Percentiles rank a stretch among this genome's conserved stretches.
These are phyloP conservation scores for Knipowitschia caucasica DNA, from an alignment of 2,797 vertebrate genomes.

Conservation along the genomic window DNA sequence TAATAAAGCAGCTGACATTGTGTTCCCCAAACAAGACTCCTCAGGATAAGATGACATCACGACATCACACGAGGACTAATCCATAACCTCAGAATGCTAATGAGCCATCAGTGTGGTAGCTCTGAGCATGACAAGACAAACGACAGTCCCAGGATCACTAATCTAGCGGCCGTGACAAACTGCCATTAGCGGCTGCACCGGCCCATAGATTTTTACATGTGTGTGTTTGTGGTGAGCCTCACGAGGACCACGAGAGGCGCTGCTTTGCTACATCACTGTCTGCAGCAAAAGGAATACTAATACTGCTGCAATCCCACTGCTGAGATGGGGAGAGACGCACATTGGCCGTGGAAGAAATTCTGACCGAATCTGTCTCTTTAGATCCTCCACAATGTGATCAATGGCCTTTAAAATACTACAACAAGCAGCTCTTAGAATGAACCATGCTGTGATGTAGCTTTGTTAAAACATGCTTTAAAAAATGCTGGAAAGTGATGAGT, in stretches of 20 bases:
- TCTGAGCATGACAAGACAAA: conserved; percentile 36
- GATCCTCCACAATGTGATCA: neutral
- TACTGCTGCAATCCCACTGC: conserved; percentile 21
- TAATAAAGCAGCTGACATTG: neutral
- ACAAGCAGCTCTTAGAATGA: conserved; percentile 4
- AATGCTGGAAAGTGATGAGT: neutral
- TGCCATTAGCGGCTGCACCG: conserved; percentile 30
- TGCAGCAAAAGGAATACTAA: conserved; percentile 28
- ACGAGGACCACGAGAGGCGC: conserved; percentile 10
- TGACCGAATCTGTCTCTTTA: neutral
- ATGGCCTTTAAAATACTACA: conserved; percentile 1
- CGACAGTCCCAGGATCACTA: conserved; percentile 16
- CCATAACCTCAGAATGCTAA: conserved; percentile 42
- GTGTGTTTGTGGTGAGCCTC: conserved; percentile 24
- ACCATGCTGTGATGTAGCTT: neutral
- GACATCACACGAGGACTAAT: conserved; percentile 16
- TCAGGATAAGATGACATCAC: neutral
- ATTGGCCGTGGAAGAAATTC: neutral
- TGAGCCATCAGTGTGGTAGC: conserved; percentile 22
- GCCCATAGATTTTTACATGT: conserved; percentile 29
- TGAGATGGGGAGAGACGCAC: conserved; percentile 24
- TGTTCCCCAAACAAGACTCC: neutral
- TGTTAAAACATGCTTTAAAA: neutral
- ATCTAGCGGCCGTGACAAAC: conserved; percentile 24
- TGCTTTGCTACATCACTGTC: conserved; percentile 34